Conservation (phyloP, 2,113 vertebrate species). For the Oncorhynchus kisutch region DNA sequence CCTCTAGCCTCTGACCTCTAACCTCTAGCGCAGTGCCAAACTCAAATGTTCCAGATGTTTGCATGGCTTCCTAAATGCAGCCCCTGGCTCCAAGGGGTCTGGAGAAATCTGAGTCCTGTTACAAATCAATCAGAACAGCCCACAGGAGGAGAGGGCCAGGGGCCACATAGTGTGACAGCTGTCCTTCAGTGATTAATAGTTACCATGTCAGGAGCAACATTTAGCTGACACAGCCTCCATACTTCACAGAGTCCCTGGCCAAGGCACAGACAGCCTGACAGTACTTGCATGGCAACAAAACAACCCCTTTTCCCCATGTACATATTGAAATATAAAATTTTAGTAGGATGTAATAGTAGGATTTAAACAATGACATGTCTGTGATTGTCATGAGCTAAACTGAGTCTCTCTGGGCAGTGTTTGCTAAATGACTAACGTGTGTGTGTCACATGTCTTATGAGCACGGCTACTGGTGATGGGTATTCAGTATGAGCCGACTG, state of each 20-base stretch:
- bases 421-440: neutral
- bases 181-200: constrained; percentile 60
- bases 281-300: constrained; percentile 24
- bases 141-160: constrained; percentile 23
- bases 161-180: constrained; percentile 64
- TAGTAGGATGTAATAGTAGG: neutral
- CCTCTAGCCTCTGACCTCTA: neutral
- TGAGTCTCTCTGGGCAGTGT: neutral
- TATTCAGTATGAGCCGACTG: neutral
- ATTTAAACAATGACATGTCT: constrained; percentile 9
- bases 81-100: constrained; percentile 53
- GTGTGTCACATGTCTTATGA: neutral
- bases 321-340: constrained; percentile 29
- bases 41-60: constrained; percentile 53
- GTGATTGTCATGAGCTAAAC: constrained; percentile 6
- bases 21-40: constrained; percentile 4
- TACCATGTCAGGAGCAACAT: constrained; percentile 58
- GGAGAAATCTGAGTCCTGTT: constrained; percentile 66
- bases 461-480: neutral
- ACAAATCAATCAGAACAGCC: constrained; percentile 72
- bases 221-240: constrained; percentile 51
- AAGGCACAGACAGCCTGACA: neutral
- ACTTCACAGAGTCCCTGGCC: constrained; percentile 20
- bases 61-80: constrained; percentile 54
- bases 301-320: constrained; percentile 10